These are phyloP conservation scores for Lasiommata megera DNA, from an alignment of 2,888 invertebrate genomes.

Conservation along the genomic window DNA sequence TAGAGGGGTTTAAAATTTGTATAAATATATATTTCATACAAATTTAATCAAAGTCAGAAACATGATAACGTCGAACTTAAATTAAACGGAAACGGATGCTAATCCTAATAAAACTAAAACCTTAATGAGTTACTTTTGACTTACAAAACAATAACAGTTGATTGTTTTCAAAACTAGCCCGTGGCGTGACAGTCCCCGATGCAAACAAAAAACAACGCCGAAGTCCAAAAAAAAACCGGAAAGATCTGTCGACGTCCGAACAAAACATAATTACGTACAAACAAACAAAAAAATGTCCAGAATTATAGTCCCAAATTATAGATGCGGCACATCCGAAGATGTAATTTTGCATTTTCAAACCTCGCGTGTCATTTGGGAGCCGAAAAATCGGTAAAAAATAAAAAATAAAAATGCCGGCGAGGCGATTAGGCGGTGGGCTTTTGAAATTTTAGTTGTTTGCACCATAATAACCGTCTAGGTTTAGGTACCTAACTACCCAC, in stretches of 20 bases:
- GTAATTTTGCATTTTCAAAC: conserved; percentile 45
- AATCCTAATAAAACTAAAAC: too few species aligned
- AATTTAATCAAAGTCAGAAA: too few species aligned
- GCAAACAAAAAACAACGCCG: conserved; percentile 24
- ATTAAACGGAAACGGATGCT: too few species aligned
- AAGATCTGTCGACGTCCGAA: conserved; percentile 37
- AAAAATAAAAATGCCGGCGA: conserved; percentile 12
- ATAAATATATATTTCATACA: too few species aligned
- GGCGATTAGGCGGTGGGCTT: conserved; percentile 39
- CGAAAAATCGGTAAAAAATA: conserved; percentile 32
- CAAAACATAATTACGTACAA: conserved; percentile 53
- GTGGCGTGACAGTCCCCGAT: conserved; percentile 12
- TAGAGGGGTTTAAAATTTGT: too few species aligned
- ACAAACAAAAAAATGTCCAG: conserved; percentile 50
- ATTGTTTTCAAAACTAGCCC: conserved; percentile 13
- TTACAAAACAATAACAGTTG: too few species aligned
- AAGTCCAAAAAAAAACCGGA: conserved; percentile 34
- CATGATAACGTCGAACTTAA: too few species aligned
- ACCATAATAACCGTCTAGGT: conserved; percentile 24
- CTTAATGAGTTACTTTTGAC: too few species aligned
- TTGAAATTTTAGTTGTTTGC: conserved; percentile 32
- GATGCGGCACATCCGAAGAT: conserved; percentile 44
- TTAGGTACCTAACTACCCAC: neutral
- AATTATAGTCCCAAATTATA: conserved; percentile 72
- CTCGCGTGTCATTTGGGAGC: conserved; percentile 52